Base-by-base conservation (phyloP, 1,140 invertebrate genomes). In the Zelostemma sp. region DNA sequence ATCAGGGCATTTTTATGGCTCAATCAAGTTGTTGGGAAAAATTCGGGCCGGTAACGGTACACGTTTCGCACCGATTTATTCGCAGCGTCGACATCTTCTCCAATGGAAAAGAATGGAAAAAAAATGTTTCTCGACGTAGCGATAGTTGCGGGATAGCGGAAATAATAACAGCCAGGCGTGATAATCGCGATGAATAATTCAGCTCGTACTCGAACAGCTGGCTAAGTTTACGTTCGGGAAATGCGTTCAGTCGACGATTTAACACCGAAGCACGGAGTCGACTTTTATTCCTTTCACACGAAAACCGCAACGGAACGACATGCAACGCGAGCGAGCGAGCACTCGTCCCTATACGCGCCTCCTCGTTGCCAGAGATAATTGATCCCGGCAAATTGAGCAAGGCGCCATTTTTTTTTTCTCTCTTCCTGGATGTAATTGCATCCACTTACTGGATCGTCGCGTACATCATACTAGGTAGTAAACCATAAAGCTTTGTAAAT, bases 301-400 rank as follows among this genome's bases (percentile, higher is more conserved):
- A 74, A 68, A 76, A 51, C 70, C 68, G 68, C 63, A 72, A 73
- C 68, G 53, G 60, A 54, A 60, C 55, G 47, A 67, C 72, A 75
- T 71, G 69, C 72, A 66, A 68, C 68, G 66, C 66, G 68, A 70
- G 67, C 70, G 63, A n/a, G n/a, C n/a, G n/a, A n/a, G n/a, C n/a
- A n/a, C n/a, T 68, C 63, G 61, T 64, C 63, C 76, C 66, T n/a
- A n/a, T n/a, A n/a, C 54, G 50, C 61, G 60, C 64, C 67, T 58
- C 54, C 67, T 61, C 38, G 59, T 54, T 18, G n/a, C 4, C 45
- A 46, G 19, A 59, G 72, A 71, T 74, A 71, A 76, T 72, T 78
- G 75, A 73, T 68, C 61, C 65, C 59, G 49, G 69, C 68, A 61
- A 73, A 77, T 77, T 77, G 72, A 73, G 73, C 72, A 77, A 76